Evolutionary conservation across 2,888 invertebrate genomes (phyloP).

Genomic region (Magallana nippona): DNA sequence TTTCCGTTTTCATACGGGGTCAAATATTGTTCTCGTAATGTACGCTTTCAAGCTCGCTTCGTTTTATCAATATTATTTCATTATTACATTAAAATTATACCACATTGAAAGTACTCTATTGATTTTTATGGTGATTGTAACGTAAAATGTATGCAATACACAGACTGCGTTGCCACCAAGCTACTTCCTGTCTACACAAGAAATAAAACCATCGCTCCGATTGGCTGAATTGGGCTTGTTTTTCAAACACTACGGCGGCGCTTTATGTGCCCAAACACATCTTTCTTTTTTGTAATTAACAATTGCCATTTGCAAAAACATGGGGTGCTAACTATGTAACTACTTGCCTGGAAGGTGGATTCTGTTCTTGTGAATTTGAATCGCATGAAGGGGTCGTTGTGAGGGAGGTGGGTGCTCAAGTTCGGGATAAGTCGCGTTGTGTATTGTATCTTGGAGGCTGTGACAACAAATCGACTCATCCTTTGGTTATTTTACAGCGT

Average conservation of each 20-base stretch:
- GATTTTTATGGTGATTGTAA: too few relatives aligned
- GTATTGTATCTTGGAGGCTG: constrained; percentile 37
- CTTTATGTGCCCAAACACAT: constrained; percentile 60
- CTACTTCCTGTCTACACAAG: constrained; percentile 58
- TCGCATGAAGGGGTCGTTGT: constrained; percentile 14
- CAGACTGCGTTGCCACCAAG: constrained; percentile 36
- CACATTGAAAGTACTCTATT: too few relatives aligned
- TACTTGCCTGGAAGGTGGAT: constrained; percentile 20
- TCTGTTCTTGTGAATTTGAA: constrained; percentile 24
- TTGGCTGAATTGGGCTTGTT: constrained; percentile 70
- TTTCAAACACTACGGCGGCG: constrained; percentile 76
- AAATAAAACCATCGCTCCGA: constrained; percentile 62
- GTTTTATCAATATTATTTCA: too few relatives aligned
- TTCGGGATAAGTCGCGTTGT: constrained; percentile 30
- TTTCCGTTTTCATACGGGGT: neutral
- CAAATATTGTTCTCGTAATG: neutral
- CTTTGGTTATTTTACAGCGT: neutral
- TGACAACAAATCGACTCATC: constrained; percentile 41
- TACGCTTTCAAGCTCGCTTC: too few relatives aligned
- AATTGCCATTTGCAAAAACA: neutral
- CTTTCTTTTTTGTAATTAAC: constrained; percentile 34
- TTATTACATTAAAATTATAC: too few relatives aligned
- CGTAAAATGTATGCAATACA: constrained; percentile 5
- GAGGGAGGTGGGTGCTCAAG: constrained; percentile 37
- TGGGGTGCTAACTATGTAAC: constrained; percentile 17